Base-by-base conservation (phyloP, 2,113 vertebrate species). In the Oncorhynchus gorbuscha region DNA sequence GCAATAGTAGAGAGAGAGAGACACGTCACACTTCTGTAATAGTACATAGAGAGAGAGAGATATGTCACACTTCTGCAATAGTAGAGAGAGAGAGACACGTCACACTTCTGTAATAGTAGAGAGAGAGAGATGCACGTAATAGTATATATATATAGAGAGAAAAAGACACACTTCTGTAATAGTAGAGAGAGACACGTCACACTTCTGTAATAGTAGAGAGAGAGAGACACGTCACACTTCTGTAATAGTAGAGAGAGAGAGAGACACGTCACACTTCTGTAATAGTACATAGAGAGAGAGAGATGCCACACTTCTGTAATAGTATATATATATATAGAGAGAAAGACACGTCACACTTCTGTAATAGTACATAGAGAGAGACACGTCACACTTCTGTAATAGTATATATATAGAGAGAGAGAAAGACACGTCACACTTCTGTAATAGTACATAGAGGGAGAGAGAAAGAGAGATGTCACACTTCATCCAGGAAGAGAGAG, bases 241-340 rank as follows among this genome's bases (percentile, higher is more conserved):
- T 94, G 87, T 20, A 3, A 35, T 70, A 12, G 91, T 18, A 18
- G 11, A 78, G 13, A 65, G 74, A 26, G 12, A 18, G 30, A 32
- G 30, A 1, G 97, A 87, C 45, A 65, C 71, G 39, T 94, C 92
- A 51, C 93, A 93, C 64, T 78, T 94, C 93, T 94, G 87, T 20
- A 3, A 49, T 70, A 12, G 91, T 18, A 18, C 11, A 78, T 24
- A 83, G 16, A 65, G 72, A 1, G 22, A 1, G 32, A 35, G 32
- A 39, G 13, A 14, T 69, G 32, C 93, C 92, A 51, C 93, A 94
- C 64, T 78, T 94, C 93, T 94, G 87, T 20, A 3, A 35, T 70
- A 12, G 91, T 18, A 20, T 11, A 78, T 24, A n/a, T n/a, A n/a
- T n/a, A n/a, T n/a, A n/a, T n/a, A 82, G 16, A 66, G 74, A 1